Percentiles rank a stretch among this genome's conserved stretches.
phyloP scores from a whole-genome alignment of 2,888 invertebrate species.

The Actias luna region DNA sequence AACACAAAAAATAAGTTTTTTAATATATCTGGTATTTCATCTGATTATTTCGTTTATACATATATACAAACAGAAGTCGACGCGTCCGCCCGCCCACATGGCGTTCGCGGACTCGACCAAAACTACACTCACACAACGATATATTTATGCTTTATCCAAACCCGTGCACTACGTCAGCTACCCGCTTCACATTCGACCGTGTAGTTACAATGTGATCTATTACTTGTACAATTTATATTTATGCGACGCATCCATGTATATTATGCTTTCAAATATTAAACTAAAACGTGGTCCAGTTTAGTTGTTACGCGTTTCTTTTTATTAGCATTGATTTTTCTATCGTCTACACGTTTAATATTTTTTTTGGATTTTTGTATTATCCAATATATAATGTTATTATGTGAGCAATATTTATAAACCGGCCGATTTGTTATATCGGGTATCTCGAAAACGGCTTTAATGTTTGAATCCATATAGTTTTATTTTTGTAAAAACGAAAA shows the following conservation, averaged over 20 bases:
- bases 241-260: neutral
- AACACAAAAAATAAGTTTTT: too few species aligned
- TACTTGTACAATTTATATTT: constrained; percentile 30
- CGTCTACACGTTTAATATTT: too few species aligned
- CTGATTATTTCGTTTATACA: neutral
- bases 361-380: too few species aligned
- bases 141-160: constrained; percentile 65
- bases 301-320: neutral
- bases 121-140: constrained; percentile 71
- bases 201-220: constrained; percentile 24
- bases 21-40: too few species aligned
- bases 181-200: constrained; percentile 7
- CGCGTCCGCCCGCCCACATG: constrained; percentile 56
- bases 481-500: too few species aligned
- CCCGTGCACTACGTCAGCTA: constrained; percentile 48
- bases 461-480: too few species aligned
- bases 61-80: constrained; percentile 18
- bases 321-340: neutral
- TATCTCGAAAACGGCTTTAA: too few species aligned
- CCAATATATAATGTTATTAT: too few species aligned
- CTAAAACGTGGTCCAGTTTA: neutral
- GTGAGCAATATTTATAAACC: too few species aligned
- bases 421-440: too few species aligned
- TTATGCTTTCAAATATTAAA: neutral
- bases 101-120: constrained; percentile 64